phyloP scores from a whole-genome alignment of 2,113 vertebrate species.

The Clarias gariepinus region DNA sequence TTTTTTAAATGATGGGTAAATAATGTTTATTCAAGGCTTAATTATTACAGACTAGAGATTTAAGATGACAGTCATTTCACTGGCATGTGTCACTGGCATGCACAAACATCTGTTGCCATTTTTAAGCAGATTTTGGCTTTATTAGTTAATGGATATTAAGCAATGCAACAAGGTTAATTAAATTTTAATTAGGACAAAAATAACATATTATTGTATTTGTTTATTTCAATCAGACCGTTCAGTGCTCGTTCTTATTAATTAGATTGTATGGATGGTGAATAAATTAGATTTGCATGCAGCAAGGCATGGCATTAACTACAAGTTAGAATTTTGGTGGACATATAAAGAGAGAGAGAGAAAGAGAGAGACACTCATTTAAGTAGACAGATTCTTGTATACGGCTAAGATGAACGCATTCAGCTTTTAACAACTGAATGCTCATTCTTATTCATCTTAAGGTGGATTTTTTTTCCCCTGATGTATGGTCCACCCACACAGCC shows the following conservation, averaged over 20 bases:
- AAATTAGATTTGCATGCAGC: conserved; percentile 2
- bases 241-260: conserved; percentile 1
- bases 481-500: conserved; percentile 5
- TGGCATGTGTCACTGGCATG: conserved; percentile 2
- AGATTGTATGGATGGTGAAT: neutral
- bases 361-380: neutral
- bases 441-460: neutral
- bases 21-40: neutral
- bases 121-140: conserved; percentile 6
- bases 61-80: conserved; percentile 9
- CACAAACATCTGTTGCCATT: conserved; percentile 21
- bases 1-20: neutral
- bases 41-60: conserved; percentile 5
- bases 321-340: neutral
- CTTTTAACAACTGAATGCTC: neutral
- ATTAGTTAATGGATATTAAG: conserved; percentile 21
- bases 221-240: neutral
- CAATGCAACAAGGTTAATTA: neutral
- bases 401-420: neutral
- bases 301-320: neutral
- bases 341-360: neutral
- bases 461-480: neutral
- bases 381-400: neutral
- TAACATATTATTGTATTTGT: neutral
- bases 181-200: neutral